A percentile compares a stretch with the other conserved stretches of the same genome.
These are phyloP conservation scores for Pelvicachromis taeniatus DNA, from an alignment of 2,113 vertebrate genomes.

Conservation along the genomic window DNA sequence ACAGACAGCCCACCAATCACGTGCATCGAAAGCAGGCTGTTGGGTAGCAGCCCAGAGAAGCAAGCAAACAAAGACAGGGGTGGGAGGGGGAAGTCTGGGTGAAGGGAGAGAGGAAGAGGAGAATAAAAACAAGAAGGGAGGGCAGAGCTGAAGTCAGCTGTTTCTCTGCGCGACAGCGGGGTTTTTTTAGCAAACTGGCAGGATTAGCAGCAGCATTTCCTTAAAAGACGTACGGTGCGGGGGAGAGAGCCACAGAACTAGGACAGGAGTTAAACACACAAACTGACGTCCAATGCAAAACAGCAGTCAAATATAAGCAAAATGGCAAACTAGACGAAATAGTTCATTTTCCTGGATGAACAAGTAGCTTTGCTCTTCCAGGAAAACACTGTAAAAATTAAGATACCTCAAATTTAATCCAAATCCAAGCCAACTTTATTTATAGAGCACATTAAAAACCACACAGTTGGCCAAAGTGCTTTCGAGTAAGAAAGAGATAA, in stretches of 20 bases:
- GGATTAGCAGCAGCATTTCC: neutral
- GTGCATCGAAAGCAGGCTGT: constrained; percentile 58
- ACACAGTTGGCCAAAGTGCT: no score
- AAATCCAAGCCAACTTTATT: no score
- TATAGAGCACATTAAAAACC: no score
- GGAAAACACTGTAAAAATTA: neutral
- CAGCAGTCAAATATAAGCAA: neutral
- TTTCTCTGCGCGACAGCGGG: constrained; percentile 16
- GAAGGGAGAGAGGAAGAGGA: constrained; percentile 2
- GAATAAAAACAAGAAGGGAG: constrained; percentile 29
- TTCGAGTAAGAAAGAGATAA: no score
- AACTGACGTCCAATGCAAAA: neutral
- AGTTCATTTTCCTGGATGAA: neutral
- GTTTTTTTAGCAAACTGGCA: constrained; percentile 6
- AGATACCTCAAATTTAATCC: neutral
- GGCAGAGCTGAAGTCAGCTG: constrained; percentile 35
- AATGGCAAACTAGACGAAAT: neutral
- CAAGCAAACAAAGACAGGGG: constrained; percentile 55
- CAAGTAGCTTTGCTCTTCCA: neutral
- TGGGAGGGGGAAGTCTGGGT: constrained; percentile 8
- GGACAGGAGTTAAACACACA: neutral
- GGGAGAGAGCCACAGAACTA: neutral
- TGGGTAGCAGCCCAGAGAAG: constrained; percentile 66
- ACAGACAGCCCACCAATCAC: constrained; percentile 63
- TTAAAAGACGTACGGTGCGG: neutral